phyloP scores from a whole-genome alignment of 2,888 invertebrate species.

The Girardia tigrina region DNA sequence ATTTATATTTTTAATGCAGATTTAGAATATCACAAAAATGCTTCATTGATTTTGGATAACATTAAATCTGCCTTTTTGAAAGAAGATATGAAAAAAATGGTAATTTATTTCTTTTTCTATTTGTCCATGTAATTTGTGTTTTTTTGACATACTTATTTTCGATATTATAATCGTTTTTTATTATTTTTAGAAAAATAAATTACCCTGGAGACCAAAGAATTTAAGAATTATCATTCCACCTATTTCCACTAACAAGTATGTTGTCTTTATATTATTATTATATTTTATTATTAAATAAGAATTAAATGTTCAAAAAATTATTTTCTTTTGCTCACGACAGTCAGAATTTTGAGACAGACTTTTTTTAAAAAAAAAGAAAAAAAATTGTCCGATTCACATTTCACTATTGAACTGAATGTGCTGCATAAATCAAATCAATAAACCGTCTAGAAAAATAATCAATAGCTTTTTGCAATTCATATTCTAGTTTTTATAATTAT shows the following conservation, averaged over 20 bases:
- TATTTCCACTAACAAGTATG: neutral
- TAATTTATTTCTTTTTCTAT: neutral
- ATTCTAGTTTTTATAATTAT: slow-evolving; percentile 18
- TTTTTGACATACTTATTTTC: neutral
- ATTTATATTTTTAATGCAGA: slow-evolving; percentile 8
- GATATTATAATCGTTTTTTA: too few relatives aligned
- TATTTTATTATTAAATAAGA: neutral
- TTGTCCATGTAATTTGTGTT: neutral
- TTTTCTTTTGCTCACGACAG: slow-evolving; percentile 9
- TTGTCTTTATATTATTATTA: too few relatives aligned
- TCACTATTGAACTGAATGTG: slow-evolving; percentile 23
- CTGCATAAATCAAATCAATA: slow-evolving; percentile 23
- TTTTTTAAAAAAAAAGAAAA: slow-evolving; percentile 1
- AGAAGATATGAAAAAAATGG: slow-evolving; percentile 20
- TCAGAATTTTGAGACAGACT: slow-evolving; percentile 20
- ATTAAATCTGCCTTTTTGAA: slow-evolving; percentile 8
- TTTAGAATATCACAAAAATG: neutral
- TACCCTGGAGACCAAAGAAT: slow-evolving; percentile 23
- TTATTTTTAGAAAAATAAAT: neutral
- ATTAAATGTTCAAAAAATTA: slow-evolving; percentile 3
- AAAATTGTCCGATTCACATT: slow-evolving; percentile 23
- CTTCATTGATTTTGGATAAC: neutral
- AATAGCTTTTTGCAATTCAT: slow-evolving; percentile 13
- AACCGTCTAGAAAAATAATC: slow-evolving; percentile 23
- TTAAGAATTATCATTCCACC: slow-evolving; percentile 13